Evolutionary conservation across 2,888 invertebrate genomes (phyloP), one percentile per base, ranked within the genome.

Genomic region (Dendrolimus houi): DNA sequence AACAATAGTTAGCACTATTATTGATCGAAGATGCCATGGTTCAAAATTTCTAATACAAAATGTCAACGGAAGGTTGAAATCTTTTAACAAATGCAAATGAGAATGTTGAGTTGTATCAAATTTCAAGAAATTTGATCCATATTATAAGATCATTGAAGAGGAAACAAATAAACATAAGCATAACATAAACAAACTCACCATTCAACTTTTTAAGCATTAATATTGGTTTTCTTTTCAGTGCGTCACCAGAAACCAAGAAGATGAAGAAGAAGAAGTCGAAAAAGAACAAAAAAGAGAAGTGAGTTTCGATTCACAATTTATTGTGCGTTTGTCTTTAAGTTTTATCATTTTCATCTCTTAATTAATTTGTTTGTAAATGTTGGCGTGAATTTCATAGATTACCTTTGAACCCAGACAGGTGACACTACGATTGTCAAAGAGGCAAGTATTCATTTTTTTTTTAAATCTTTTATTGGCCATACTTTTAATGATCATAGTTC

Each of bases 261-360:
- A 89, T 94, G 63, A 95, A 95, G 87, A 95, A 95, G 92, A 96
- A 95, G 87, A 95, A 95, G 79, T 93, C 94, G 0, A 95, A 95
- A 82, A 94, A 94, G 83, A 93, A 93, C 75, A 94, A 94, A 81
- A 94, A 93, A 83, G 94, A 94, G 68, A 94, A 93, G 95, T 94
- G 89, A 91, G 92, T 92, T 78, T 62, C 17, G 42, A 41, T 56
- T n/a, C 9, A 54, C 40, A 53, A 9, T 12, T 52, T 57, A 61
- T 58, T 57, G 41, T 60, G 60, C 64, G 60, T 61, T 64, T 61
- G 58, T 59, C 59, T 56, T 59, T 59, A 52, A 56, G 54, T 58
- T 58, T 60, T 56, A 64, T 60, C 29, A 29, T 29, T 29, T 29
- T 29, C 29, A 29, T 29, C 29, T 61, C 52, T 54, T 57, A 8